Conservation (phyloP, 2,888 invertebrate species). For the Diarsia rubi region DNA sequence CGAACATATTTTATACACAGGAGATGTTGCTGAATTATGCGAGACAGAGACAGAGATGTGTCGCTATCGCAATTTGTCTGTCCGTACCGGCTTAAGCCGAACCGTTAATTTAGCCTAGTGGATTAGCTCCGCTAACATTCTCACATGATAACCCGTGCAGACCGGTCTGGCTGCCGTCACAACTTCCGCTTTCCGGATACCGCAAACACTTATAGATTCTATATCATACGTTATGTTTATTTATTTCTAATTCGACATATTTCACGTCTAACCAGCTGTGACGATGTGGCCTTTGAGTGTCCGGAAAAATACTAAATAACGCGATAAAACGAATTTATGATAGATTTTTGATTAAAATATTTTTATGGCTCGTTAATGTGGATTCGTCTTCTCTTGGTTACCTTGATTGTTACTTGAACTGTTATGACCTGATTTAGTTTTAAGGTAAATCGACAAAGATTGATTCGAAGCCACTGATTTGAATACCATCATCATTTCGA, state of each 20-base stretch:
- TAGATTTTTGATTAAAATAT: slow-evolving; percentile 21
- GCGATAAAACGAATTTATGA: neutral
- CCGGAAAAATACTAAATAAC: slow-evolving; percentile 43
- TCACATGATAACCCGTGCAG: slow-evolving; percentile 65
- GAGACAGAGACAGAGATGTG: neutral
- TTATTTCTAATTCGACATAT: slow-evolving; percentile 41
- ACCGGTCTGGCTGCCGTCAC: slow-evolving; percentile 70
- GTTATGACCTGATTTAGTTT: neutral
- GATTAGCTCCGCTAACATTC: slow-evolving; percentile 42
- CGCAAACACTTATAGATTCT: slow-evolving; percentile 55
- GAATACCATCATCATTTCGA: neutral
- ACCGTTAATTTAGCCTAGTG: slow-evolving; percentile 3
- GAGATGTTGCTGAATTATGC: neutral
- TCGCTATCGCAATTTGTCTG: neutral
- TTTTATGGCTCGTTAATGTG: slow-evolving; percentile 10
- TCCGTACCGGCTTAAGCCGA: neutral
- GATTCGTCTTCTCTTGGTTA: slow-evolving; percentile 29
- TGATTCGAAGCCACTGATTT: neutral
- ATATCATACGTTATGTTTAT: slow-evolving; percentile 52
- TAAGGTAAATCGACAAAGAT: neutral
- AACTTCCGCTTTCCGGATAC: slow-evolving; percentile 86
- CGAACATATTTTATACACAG: neutral
- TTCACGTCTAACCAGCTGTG: slow-evolving; percentile 30
- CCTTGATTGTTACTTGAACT: slow-evolving; percentile 29
- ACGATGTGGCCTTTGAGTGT: slow-evolving; percentile 51